Conservation (phyloP, 2,113 vertebrate genomes). For the Rana temporaria region DNA sequence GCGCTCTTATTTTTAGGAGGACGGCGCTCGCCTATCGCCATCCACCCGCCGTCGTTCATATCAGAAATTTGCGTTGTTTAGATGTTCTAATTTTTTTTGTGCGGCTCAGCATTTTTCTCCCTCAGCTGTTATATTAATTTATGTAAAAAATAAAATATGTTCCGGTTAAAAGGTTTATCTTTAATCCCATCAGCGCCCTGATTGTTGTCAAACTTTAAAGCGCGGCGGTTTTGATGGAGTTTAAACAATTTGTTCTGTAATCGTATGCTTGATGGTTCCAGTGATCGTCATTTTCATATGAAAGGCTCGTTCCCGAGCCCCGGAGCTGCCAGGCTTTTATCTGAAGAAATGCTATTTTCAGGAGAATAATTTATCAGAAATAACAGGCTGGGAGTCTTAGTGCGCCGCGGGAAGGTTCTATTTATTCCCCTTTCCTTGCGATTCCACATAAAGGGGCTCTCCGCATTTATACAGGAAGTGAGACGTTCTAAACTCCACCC, state of each 20-base stretch:
- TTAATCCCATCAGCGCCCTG: conserved; percentile 28
- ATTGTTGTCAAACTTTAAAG: conserved; percentile 60
- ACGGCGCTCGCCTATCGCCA: background rate
- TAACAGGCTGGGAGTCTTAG: background rate
- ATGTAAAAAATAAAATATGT: conserved; percentile 24
- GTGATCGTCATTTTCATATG: conserved; percentile 58
- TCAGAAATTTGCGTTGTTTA: conserved; percentile 13
- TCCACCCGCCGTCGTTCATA: conserved; percentile 22
- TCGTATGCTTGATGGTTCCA: conserved; percentile 62
- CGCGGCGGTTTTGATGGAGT: conserved; percentile 61
- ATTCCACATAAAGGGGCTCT: no score
- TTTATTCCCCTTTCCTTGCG: background rate
- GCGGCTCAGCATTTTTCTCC: conserved; percentile 11
- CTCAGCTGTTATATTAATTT: conserved; percentile 17
- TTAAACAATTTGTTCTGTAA: conserved; percentile 66
- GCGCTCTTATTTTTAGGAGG: background rate
- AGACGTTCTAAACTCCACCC: no score
- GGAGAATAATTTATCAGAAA: conserved; percentile 18
- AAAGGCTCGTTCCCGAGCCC: conserved; percentile 57
- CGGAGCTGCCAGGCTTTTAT: conserved; percentile 55
- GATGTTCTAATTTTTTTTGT: background rate
- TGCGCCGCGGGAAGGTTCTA: background rate
- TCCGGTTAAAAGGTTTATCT: conserved; percentile 49
- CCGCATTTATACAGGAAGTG: no score
- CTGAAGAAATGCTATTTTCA: conserved; percentile 18